These are phyloP conservation scores for Enteromius paludinosus DNA, from an alignment of 2,797 vertebrate species.

Conservation along the genomic window DNA sequence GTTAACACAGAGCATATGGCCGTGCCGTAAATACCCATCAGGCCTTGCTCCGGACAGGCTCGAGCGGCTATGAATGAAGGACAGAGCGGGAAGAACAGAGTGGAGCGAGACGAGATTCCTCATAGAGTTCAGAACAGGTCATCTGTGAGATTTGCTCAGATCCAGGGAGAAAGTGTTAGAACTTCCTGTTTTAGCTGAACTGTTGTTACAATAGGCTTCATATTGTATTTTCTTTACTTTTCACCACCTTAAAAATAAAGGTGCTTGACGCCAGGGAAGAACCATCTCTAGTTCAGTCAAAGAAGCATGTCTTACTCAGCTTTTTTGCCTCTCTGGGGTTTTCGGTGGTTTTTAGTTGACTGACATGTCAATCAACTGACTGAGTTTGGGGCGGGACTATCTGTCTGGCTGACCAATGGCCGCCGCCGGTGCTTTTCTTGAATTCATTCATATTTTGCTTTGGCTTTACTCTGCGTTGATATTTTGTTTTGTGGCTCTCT, in stretches of 20 bases:
- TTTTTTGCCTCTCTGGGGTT: too few species aligned
- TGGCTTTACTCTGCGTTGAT: background rate
- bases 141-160: too few species aligned
- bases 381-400: background rate
- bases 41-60: slow-evolving; percentile 49
- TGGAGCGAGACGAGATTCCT: background rate
- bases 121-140: too few species aligned
- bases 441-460: background rate
- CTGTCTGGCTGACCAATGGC: background rate
- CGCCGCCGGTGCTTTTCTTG: background rate
- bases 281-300: too few species aligned
- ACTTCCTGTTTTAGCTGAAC: too few species aligned
- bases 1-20: slow-evolving; percentile 49
- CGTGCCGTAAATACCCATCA: slow-evolving; percentile 31
- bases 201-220: too few species aligned
- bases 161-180: too few species aligned
- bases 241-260: too few species aligned
- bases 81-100: slow-evolving; percentile 57
- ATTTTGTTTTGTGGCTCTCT: background rate
- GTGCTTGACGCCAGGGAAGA: too few species aligned
- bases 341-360: too few species aligned
- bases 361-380: background rate
- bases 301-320: too few species aligned
- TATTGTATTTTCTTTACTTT: too few species aligned
- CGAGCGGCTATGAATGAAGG: slow-evolving; percentile 51